These are phyloP conservation scores for Plagodis pulveraria DNA, from an alignment of 2,888 invertebrate genomes.

Conservation along the genomic window DNA sequence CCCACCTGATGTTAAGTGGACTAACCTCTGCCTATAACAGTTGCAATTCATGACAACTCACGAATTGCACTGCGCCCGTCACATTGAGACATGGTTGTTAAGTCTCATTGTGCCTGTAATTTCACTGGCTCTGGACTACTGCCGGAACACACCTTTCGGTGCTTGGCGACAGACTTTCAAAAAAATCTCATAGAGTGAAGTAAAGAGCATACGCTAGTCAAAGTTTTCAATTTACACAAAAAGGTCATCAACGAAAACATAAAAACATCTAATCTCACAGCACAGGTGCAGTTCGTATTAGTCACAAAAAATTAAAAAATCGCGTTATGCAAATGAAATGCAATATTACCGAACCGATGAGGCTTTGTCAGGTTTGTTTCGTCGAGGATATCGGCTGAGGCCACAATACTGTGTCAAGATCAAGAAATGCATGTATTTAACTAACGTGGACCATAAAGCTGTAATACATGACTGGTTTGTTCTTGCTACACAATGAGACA, in stretches of 20 bases:
- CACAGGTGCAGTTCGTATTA: conserved; percentile 39
- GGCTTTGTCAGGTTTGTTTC: conserved; percentile 36
- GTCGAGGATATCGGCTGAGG: conserved; percentile 49
- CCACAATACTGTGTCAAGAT: conserved; percentile 53
- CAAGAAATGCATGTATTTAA: conserved; percentile 23
- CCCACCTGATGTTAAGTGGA: too few species aligned
- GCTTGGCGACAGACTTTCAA: too few species aligned
- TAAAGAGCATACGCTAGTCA: conserved; percentile 1
- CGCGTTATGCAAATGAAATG: conserved; percentile 50
- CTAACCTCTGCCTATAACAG: too few species aligned
- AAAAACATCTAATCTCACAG: conserved; percentile 27
- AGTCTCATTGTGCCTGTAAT: too few species aligned
- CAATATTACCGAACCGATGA: conserved; percentile 48
- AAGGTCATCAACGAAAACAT: conserved; percentile 32
- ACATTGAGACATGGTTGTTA: too few species aligned
- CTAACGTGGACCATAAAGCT: conserved; percentile 3
- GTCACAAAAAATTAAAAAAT: conserved; percentile 38
- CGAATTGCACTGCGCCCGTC: too few species aligned
- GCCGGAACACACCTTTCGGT: too few species aligned
- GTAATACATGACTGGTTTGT: background rate
- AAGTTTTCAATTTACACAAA: conserved; percentile 15
- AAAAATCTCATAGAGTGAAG: background rate
- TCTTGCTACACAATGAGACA: too few species aligned
- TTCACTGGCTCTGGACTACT: too few species aligned
- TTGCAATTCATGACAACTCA: too few species aligned